These are phyloP conservation scores for Pogonophryne albipinna DNA, from an alignment of 2,797 vertebrate genomes.

Conservation along the genomic window DNA sequence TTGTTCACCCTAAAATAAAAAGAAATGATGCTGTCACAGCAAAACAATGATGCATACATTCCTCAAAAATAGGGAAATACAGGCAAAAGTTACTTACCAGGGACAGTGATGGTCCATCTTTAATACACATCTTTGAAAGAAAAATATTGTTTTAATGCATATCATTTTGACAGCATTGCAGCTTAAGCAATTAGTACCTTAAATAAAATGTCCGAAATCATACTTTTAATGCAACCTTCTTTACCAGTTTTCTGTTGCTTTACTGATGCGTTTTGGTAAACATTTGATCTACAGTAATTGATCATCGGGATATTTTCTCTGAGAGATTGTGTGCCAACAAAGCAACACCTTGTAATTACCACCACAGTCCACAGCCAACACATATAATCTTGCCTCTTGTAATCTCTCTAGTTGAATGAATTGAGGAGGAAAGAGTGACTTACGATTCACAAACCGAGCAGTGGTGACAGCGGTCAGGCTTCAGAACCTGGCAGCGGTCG, in stretches of 20 bases:
- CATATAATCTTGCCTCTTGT: conserved; percentile 57
- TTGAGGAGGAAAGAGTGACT: conserved; percentile 79
- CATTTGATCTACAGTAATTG: conserved; percentile 42
- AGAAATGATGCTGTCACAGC: background rate
- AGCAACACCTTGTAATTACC: conserved; percentile 71
- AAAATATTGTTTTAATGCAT: conserved; percentile 11
- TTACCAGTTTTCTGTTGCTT: background rate
- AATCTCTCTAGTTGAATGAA: conserved; percentile 55
- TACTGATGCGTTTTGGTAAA: conserved; percentile 19
- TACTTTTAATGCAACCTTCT: background rate
- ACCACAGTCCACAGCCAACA: conserved; percentile 32
- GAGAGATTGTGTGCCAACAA: conserved; percentile 33
- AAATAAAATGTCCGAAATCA: background rate
- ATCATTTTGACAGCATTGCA: background rate
- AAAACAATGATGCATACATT: background rate
- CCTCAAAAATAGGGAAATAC: background rate
- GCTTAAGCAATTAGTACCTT: background rate
- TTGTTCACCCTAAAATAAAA: conserved; percentile 93
- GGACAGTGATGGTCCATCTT: conserved; percentile 99
- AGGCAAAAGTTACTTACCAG: conserved; percentile 84
- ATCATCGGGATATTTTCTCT: conserved; percentile 35
- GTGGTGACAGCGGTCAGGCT: conserved; percentile 98
- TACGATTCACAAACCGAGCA: conserved; percentile 98
- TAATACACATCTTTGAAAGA: conserved; percentile 90
- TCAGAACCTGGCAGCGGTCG: conserved; percentile 97